Evolutionary conservation across 2,113 vertebrate species (phyloP).

Genomic region (Syngnathus scovelli): DNA sequence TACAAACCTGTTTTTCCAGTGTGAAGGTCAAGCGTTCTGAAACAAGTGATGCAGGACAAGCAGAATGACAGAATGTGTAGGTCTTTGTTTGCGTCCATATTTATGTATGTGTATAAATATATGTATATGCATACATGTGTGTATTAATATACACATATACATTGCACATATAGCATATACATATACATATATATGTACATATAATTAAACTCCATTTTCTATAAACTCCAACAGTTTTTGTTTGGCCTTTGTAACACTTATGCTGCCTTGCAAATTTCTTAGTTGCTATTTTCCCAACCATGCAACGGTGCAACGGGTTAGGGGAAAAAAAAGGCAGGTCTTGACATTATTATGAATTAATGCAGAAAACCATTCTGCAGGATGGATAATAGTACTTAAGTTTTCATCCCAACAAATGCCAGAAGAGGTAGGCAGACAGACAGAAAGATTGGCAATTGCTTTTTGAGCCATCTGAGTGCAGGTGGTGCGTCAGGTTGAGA

Average conservation of each 20-base stretch:
- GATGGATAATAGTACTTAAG: background rate
- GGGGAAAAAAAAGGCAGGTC: slow-evolving; percentile 8
- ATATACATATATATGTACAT: too few relatives aligned
- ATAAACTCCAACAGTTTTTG: slow-evolving; percentile 39
- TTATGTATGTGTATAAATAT: background rate
- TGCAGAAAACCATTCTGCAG: background rate
- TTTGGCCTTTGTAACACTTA: slow-evolving; percentile 23
- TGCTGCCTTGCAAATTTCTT: slow-evolving; percentile 3
- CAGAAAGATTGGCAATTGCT: slow-evolving; percentile 24
- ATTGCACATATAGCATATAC: too few relatives aligned
- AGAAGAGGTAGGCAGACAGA: slow-evolving; percentile 12
- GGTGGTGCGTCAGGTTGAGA: slow-evolving; percentile 54
- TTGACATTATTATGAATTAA: background rate
- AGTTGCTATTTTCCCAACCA: slow-evolving; percentile 11
- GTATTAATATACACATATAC: background rate
- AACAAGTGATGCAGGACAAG: slow-evolving; percentile 37
- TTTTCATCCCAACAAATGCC: background rate
- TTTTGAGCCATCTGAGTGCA: slow-evolving; percentile 30
- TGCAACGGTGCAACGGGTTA: slow-evolving; percentile 4
- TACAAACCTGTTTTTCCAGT: slow-evolving; percentile 50
- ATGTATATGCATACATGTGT: slow-evolving; percentile 5
- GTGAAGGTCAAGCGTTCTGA: slow-evolving; percentile 49
- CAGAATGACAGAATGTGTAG: background rate
- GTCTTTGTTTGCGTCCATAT: slow-evolving; percentile 23
- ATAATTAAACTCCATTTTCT: slow-evolving; percentile 1